These are phyloP conservation scores for Lagothrix lagotricha DNA, from an alignment of 2,797 vertebrate species.

Conservation along the genomic window DNA sequence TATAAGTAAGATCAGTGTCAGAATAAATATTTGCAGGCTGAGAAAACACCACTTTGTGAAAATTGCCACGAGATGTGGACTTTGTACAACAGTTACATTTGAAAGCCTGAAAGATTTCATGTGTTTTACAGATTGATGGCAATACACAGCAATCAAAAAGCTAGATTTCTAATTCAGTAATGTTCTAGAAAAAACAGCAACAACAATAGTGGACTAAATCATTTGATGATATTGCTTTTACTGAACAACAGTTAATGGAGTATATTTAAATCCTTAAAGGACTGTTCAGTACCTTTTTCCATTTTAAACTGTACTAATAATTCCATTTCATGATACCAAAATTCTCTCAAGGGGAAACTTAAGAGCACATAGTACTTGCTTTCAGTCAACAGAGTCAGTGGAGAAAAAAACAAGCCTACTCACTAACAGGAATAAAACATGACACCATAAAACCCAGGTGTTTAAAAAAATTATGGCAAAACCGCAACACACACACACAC, in stretches of 20 bases:
- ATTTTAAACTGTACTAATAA: slow-evolving; percentile 21
- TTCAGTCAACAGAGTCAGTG: background rate
- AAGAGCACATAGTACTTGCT: slow-evolving; percentile 18
- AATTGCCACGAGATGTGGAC: background rate
- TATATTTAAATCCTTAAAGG: background rate
- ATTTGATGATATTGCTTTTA: background rate
- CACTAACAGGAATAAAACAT: background rate
- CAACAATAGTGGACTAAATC: background rate
- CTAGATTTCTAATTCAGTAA: slow-evolving; percentile 7
- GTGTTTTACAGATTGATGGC: background rate
- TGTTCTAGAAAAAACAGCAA: background rate
- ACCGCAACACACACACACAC: background rate
- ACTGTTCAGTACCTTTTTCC: background rate
- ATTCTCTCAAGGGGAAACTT: slow-evolving; percentile 17
- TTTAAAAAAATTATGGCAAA: slow-evolving; percentile 8
- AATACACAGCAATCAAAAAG: background rate
- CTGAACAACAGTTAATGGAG: background rate
- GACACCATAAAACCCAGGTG: background rate
- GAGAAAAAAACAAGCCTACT: background rate
- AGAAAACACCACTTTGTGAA: background rate
- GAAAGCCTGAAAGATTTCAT: background rate
- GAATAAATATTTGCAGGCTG: slow-evolving; percentile 34
- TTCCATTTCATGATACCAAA: background rate
- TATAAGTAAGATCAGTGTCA: background rate
- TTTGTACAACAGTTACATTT: background rate